These are phyloP conservation scores for Batillaria attramentaria DNA, from an alignment of 1,140 invertebrate genomes.

Conservation along the genomic window DNA sequence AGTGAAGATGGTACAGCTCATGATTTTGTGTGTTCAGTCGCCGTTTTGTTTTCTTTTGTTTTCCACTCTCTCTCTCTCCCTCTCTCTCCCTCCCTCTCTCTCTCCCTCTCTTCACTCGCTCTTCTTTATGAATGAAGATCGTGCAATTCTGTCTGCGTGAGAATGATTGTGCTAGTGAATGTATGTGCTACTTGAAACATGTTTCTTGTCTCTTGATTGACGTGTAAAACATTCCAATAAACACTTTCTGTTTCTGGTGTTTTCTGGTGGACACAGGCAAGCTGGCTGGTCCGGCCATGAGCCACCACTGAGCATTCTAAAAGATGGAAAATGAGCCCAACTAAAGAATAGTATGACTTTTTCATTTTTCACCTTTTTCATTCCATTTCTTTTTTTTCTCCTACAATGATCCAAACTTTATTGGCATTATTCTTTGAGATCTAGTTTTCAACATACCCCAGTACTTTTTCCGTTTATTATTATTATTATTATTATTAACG, in stretches of 20 bases:
- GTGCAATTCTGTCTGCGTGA: too few species aligned
- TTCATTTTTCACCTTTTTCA: constrained; percentile 5
- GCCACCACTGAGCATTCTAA: neutral
- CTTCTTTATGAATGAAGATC: too few species aligned
- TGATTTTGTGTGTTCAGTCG: too few species aligned
- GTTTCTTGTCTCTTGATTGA: too few species aligned
- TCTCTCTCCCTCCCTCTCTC: neutral
- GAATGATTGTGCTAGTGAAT: too few species aligned
- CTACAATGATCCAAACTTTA: neutral
- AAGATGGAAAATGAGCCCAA: constrained; percentile 20
- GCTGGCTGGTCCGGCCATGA: neutral
- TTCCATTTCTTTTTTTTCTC: constrained; percentile 8
- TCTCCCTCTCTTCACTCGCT: neutral
- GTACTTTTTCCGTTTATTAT: too few species aligned
- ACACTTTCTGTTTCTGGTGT: neutral
- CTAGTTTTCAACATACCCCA: too few species aligned
- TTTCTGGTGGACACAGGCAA: constrained; percentile 17
- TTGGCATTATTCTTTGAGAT: neutral
- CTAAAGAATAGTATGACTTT: constrained; percentile 26
- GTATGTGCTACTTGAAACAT: too few species aligned
- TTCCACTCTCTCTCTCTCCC: neutral
- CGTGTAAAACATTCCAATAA: too few species aligned
- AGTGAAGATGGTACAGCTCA: too few species aligned
- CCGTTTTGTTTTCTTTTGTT: too few species aligned
- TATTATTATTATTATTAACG: too few species aligned